Evolutionary conservation across 2,888 invertebrate species (phyloP).

Genomic region (Ctena decussata): DNA sequence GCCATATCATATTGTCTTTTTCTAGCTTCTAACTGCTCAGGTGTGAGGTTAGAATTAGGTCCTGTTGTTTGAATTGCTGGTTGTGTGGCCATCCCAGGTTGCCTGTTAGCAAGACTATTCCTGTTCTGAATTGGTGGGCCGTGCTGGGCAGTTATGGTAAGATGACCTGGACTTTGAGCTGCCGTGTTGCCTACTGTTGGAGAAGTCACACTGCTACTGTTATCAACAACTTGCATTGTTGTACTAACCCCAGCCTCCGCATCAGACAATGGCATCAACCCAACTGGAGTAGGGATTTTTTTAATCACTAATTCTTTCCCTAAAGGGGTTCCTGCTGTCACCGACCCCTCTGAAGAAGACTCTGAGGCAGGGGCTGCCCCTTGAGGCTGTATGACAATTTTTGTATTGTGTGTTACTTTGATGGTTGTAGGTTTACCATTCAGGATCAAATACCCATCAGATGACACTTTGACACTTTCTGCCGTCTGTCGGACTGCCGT

Average conservation of each 20-base stretch:
- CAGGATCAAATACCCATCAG: constrained; percentile 59
- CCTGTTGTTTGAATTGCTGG: not conserved
- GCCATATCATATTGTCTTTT: constrained; percentile 42
- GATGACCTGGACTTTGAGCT: not conserved
- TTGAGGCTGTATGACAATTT: constrained; percentile 64
- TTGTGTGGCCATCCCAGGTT: not conserved
- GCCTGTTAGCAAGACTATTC: not conserved
- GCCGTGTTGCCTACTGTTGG: not conserved
- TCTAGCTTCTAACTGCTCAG: not conserved
- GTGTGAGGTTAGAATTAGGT: not conserved
- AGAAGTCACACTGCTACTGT: not conserved
- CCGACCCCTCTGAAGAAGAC: not conserved
- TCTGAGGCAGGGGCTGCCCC: constrained; percentile 5
- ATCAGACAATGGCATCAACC: constrained; percentile 10
- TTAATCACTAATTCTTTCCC: constrained; percentile 37
- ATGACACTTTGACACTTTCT: constrained; percentile 58
- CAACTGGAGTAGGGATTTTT: constrained; percentile 40
- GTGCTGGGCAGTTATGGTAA: not conserved
- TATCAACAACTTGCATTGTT: not conserved
- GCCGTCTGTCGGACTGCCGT: constrained; percentile 51
- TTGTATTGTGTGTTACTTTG: constrained; percentile 60
- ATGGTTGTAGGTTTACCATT: constrained; percentile 63
- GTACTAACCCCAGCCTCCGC: not conserved
- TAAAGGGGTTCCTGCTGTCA: not conserved
- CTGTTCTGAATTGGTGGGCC: not conserved